Percentiles rank a stretch among this genome's conserved stretches.
Evolutionary conservation across 1,140 invertebrate species (phyloP).

Genomic region (Drosophila subpulchrella): DNA sequence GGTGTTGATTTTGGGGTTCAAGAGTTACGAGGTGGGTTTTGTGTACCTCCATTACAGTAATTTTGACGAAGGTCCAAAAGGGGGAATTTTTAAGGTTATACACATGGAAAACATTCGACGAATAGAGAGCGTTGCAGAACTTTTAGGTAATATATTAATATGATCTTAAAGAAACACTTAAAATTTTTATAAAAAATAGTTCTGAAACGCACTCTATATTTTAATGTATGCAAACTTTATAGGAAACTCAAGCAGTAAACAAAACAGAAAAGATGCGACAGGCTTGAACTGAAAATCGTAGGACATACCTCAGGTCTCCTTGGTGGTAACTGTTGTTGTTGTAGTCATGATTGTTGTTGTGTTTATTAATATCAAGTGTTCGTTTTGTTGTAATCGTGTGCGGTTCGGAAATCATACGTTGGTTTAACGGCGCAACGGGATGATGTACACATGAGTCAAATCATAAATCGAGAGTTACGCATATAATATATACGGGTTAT

Average conservation of each 20-base stretch:
- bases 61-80: conserved; percentile 29
- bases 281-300: conserved; percentile 55
- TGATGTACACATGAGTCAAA: conserved; percentile 71
- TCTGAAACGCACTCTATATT: background rate
- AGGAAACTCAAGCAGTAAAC: conserved; percentile 37
- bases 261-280: conserved; percentile 39
- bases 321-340: conserved; percentile 89
- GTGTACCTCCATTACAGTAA: conserved; percentile 35
- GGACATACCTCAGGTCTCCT: conserved; percentile 93
- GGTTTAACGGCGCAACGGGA: conserved; percentile 63
- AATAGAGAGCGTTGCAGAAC: conserved; percentile 1
- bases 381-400: conserved; percentile 16
- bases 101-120: conserved; percentile 38
- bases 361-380: conserved; percentile 30
- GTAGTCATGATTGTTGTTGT: conserved; percentile 49
- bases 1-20: conserved; percentile 12
- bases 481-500: conserved; percentile 34
- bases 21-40: conserved; percentile 1
- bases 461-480: conserved; percentile 63
- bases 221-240: conserved; percentile 37
- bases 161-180: too few species aligned
- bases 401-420: conserved; percentile 68
- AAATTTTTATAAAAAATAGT: background rate
- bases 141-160: background rate
- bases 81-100: conserved; percentile 5